Conservation (phyloP, 2,888 invertebrate species). For the Microctonus hyperodae region DNA sequence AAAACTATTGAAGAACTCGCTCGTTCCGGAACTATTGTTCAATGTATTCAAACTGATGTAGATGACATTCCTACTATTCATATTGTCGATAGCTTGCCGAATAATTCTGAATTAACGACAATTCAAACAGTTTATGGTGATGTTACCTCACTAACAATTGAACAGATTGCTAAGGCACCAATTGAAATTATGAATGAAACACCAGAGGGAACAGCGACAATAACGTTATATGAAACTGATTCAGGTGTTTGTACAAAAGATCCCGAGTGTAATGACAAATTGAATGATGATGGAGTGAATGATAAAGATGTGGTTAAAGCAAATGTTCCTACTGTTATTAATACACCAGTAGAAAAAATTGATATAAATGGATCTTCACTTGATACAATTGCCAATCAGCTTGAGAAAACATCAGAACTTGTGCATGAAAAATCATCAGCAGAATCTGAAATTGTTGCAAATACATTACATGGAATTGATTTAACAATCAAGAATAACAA, state of each 20-base stretch:
- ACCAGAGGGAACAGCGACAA: conserved; percentile 29
- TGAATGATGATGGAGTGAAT: neutral
- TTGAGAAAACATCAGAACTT: neutral
- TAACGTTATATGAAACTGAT: conserved; percentile 35
- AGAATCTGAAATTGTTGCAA: conserved; percentile 7
- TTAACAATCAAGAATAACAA: too few species aligned
- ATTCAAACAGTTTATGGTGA: conserved; percentile 40
- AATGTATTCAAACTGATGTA: conserved; percentile 48
- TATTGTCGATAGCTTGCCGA: conserved; percentile 57
- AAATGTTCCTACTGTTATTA: conserved; percentile 31
- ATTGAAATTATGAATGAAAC: conserved; percentile 24
- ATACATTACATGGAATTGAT: neutral
- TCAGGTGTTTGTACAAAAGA: conserved; percentile 30
- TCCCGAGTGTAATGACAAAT: conserved; percentile 28
- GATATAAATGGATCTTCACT: neutral
- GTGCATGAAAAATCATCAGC: conserved; percentile 9
- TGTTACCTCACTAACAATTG: conserved; percentile 34
- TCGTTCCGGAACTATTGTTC: conserved; percentile 40
- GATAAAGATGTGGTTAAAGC: conserved; percentile 24
- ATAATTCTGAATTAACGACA: conserved; percentile 38
- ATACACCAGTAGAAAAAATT: conserved; percentile 10
- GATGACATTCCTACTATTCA: conserved; percentile 59
- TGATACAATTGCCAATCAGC: neutral
- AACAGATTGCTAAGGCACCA: conserved; percentile 33
- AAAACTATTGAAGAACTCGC: conserved; percentile 27